Percentiles rank a stretch among this genome's conserved stretches.
Evolutionary conservation across 2,797 vertebrate species (phyloP).

Genomic region (Rhinatrema bivittatum): DNA sequence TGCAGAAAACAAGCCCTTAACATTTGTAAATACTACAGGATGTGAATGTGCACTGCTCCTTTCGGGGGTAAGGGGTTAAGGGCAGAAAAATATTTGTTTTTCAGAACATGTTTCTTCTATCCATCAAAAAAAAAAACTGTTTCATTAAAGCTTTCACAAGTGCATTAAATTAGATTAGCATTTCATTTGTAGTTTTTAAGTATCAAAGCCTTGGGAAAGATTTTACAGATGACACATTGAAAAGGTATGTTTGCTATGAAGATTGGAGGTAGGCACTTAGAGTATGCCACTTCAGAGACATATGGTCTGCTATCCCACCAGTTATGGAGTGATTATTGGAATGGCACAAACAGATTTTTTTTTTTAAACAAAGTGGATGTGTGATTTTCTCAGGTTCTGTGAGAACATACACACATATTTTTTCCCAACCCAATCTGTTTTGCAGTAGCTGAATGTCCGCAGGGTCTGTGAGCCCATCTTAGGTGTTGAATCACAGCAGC

Average conservation of each 20-base stretch:
- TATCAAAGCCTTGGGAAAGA: constrained; percentile 19
- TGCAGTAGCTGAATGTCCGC: constrained; percentile 45
- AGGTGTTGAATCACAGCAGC: constrained; percentile 24
- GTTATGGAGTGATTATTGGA: constrained; percentile 50
- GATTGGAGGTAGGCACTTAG: constrained; percentile 20
- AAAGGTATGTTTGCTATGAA: constrained; percentile 18
- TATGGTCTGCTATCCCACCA: constrained; percentile 50
- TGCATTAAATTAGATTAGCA: no score
- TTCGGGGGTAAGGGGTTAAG: no score
- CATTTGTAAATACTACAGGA: no score
- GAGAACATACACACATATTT: constrained; percentile 60
- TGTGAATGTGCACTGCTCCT: no score
- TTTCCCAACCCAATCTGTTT: constrained; percentile 61
- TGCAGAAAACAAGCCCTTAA: no score
- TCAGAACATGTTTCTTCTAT: no score
- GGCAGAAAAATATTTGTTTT: no score
- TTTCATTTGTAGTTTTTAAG: constrained; percentile 12
- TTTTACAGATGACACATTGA: constrained; percentile 28
- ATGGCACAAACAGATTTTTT: constrained; percentile 54
- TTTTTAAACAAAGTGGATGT: constrained; percentile 57
- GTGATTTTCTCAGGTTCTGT: constrained; percentile 66
- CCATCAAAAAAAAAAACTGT: no score
- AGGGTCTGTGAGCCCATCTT: constrained; percentile 42
- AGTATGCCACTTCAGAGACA: constrained; percentile 41
- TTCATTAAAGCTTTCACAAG: constrained; percentile 5